Percentiles rank a stretch among this genome's conserved stretches.
Conservation (phyloP, 2,797 vertebrate genomes). For the Amphiprion clarkii region DNA sequence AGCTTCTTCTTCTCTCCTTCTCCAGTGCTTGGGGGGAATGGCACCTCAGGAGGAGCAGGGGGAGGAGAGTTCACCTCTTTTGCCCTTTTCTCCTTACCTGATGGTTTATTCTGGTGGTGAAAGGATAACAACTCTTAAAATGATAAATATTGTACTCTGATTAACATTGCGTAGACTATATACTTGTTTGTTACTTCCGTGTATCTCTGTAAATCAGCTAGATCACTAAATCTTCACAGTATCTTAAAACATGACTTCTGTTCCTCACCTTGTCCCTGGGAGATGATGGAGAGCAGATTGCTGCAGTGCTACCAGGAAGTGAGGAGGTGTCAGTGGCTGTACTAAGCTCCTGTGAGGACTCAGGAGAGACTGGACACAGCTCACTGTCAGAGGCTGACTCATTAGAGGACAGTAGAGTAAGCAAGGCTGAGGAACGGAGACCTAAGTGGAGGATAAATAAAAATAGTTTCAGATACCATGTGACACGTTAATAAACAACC, state of each 20-base stretch:
- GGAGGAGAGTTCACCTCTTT: conserved; percentile 51
- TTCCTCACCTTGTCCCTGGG: conserved; percentile 79
- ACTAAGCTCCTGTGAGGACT: conserved; percentile 84
- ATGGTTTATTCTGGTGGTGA: conserved; percentile 64
- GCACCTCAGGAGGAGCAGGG: conserved; percentile 46
- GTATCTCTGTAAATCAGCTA: not conserved
- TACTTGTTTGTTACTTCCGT: not conserved
- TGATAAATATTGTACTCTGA: not conserved
- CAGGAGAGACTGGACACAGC: conserved; percentile 69
- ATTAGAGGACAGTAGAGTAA: conserved; percentile 90
- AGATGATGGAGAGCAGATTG: conserved; percentile 83
- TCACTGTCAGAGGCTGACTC: conserved; percentile 85
- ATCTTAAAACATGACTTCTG: not conserved
- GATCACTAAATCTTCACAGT: not conserved
- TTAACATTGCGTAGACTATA: not conserved
- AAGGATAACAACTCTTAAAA: conserved; percentile 3
- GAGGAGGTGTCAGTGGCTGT: conserved; percentile 83
- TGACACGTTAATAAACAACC: no score
- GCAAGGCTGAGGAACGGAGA: conserved; percentile 90
- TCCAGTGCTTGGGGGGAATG: conserved; percentile 31
- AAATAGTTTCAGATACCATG: not conserved
- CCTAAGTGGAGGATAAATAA: conserved; percentile 70
- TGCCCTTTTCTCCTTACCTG: conserved; percentile 56
- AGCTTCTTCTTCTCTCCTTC: conserved; percentile 71
- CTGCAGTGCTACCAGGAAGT: conserved; percentile 82